Percentiles rank a stretch among this genome's conserved stretches.
These are phyloP conservation scores for Armadillidium nasatum DNA, from an alignment of 1,140 invertebrate genomes.

Conservation along the genomic window DNA sequence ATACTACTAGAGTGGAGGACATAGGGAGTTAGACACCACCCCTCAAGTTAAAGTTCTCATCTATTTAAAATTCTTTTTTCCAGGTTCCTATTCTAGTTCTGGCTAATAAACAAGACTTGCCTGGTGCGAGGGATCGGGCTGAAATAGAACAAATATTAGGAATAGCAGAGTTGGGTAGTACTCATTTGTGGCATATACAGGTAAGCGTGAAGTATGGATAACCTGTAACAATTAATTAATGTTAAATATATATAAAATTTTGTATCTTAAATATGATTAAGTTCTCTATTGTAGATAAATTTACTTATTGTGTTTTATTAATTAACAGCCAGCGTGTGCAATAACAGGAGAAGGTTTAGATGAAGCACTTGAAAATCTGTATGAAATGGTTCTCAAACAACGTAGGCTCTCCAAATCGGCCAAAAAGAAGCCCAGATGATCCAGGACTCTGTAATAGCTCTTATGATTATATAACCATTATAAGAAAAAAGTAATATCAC, in stretches of 20 bases:
- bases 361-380: constrained; percentile 86
- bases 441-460: constrained; percentile 3
- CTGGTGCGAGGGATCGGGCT: constrained; percentile 75
- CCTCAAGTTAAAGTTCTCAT: too few relatives aligned
- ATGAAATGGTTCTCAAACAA: constrained; percentile 91
- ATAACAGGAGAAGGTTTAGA: constrained; percentile 94
- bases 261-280: too few relatives aligned
- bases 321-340: constrained; percentile 75
- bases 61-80: neutral
- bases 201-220: constrained; percentile 15
- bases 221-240: too few relatives aligned
- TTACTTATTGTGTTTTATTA: neutral
- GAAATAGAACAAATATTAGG: constrained; percentile 82
- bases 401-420: constrained; percentile 78
- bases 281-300: too few relatives aligned
- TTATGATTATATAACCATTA: too few relatives aligned
- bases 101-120: constrained; percentile 90
- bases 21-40: too few relatives aligned
- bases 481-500: too few relatives aligned
- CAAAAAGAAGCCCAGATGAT: constrained; percentile 47
- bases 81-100: constrained; percentile 84
- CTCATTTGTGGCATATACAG: constrained; percentile 73
- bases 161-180: constrained; percentile 67
- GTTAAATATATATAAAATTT: too few relatives aligned
- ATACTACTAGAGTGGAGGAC: too few relatives aligned